Conservation (phyloP, 1,140 invertebrate species). For the Caenorhabditis inopinata region DNA sequence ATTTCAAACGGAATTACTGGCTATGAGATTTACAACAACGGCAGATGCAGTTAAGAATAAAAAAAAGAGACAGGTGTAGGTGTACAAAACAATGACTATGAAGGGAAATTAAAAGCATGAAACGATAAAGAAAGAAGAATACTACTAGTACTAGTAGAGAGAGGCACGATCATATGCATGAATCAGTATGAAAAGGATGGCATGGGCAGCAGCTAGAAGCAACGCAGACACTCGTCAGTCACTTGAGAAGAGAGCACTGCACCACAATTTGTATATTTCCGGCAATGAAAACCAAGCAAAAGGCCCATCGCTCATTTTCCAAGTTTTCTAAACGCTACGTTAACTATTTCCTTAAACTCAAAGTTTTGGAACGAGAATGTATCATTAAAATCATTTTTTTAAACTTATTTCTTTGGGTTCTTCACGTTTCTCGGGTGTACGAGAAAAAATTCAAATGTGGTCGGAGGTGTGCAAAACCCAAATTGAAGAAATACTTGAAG, state of each 20-base stretch:
- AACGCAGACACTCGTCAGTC: constrained; percentile 5
- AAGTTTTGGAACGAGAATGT: background rate
- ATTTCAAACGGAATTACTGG: background rate
- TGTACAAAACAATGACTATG: background rate
- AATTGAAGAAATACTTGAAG: too few relatives aligned
- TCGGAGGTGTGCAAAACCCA: background rate
- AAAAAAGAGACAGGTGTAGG: background rate
- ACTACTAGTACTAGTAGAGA: constrained; percentile 7
- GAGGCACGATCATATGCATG: constrained; percentile 13
- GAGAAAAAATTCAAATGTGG: background rate
- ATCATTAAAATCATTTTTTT: background rate
- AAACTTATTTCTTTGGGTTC: constrained; percentile 3
- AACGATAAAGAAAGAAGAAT: background rate
- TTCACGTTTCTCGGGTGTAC: background rate
- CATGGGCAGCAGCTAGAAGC: background rate
- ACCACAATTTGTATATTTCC: constrained; percentile 26
- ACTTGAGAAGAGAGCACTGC: background rate
- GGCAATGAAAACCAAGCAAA: constrained; percentile 11
- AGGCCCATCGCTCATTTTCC: constrained; percentile 18
- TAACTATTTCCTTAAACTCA: background rate
- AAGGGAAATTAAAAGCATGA: background rate
- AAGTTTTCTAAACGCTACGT: constrained; percentile 23
- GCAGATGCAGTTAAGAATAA: background rate
- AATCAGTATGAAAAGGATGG: background rate
- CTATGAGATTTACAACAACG: background rate